Evolutionary conservation across 35 echinoderm and acorn worm genomes (phyloP).

Genomic region (Hemicentrotus pulcherrimus): DNA sequence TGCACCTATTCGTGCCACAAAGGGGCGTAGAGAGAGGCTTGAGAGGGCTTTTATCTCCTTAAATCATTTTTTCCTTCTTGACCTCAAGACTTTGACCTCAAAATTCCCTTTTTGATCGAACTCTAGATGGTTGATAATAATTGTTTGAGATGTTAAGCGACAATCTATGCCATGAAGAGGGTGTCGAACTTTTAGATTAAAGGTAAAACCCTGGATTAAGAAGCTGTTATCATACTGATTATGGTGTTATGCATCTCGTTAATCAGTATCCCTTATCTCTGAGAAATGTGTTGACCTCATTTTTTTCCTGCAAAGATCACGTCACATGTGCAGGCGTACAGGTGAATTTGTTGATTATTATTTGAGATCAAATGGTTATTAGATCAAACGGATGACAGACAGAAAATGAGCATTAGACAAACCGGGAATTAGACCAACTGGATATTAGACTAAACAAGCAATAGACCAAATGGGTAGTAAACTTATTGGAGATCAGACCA

Average conservation of each 20-base stretch:
- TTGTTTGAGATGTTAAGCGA: not conserved
- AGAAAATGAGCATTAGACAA: no score
- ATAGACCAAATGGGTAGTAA: no score
- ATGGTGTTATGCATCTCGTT: not conserved
- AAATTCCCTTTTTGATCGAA: not conserved
- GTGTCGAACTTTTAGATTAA: not conserved
- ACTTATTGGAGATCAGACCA: no score
- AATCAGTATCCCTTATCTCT: not conserved
- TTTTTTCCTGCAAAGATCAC: not conserved
- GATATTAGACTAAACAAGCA: no score
- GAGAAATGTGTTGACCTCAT: not conserved
- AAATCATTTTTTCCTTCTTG: not conserved
- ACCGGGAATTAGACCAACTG: no score
- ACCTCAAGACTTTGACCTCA: not conserved
- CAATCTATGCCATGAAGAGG: not conserved
- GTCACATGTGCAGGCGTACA: no score
- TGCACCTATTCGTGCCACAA: not conserved
- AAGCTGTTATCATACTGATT: not conserved
- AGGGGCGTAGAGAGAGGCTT: not conserved
- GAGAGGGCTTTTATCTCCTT: not conserved
- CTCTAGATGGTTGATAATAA: not conserved
- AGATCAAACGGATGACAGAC: no score
- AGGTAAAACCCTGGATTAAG: not conserved
- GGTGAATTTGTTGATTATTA: no score
- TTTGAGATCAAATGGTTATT: no score